These are phyloP conservation scores for Lacanobia oleracea DNA, from an alignment of 2,888 invertebrate genomes.

Conservation along the genomic window DNA sequence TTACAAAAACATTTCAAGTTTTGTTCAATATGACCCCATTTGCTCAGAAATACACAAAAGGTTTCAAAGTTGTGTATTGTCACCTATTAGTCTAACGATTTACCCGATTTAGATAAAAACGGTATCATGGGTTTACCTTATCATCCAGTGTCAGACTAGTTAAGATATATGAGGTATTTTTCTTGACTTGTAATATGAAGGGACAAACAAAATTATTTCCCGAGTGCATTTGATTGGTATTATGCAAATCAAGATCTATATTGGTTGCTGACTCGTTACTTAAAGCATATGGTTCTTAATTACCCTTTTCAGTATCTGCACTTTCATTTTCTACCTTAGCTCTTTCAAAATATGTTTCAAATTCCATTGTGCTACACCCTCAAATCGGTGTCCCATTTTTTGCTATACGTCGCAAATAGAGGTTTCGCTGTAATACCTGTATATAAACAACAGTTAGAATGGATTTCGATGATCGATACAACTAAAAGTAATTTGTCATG, in stretches of 20 bases:
- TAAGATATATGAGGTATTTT: conserved; percentile 29
- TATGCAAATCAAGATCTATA: conserved; percentile 24
- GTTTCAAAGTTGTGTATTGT: conserved; percentile 30
- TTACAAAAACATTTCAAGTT: conserved; percentile 19
- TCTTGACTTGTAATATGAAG: not conserved
- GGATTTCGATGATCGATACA: conserved; percentile 51
- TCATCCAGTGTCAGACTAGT: conserved; percentile 33
- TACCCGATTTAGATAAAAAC: conserved; percentile 57
- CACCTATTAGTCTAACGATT: conserved; percentile 50
- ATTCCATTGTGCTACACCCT: conserved; percentile 17
- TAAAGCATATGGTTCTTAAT: conserved; percentile 16
- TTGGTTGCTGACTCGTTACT: conserved; percentile 20
- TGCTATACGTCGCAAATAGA: conserved; percentile 35
- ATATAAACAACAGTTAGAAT: conserved; percentile 55
- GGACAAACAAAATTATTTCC: not conserved
- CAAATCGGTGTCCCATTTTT: conserved; percentile 52
- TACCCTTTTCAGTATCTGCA: not conserved
- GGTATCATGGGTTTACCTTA: conserved; percentile 43
- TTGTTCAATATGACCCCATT: conserved; percentile 11
- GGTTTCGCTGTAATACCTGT: conserved; percentile 56
- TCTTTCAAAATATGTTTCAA: conserved; percentile 26
- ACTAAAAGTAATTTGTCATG: conserved; percentile 58
- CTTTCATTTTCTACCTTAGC: conserved; percentile 32
- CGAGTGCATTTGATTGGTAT: conserved; percentile 8
- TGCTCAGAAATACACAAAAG: conserved; percentile 7